These are phyloP conservation scores for Platygyra sinensis DNA, from an alignment of 64 coral and sea anemone genomes.

Conservation along the genomic window DNA sequence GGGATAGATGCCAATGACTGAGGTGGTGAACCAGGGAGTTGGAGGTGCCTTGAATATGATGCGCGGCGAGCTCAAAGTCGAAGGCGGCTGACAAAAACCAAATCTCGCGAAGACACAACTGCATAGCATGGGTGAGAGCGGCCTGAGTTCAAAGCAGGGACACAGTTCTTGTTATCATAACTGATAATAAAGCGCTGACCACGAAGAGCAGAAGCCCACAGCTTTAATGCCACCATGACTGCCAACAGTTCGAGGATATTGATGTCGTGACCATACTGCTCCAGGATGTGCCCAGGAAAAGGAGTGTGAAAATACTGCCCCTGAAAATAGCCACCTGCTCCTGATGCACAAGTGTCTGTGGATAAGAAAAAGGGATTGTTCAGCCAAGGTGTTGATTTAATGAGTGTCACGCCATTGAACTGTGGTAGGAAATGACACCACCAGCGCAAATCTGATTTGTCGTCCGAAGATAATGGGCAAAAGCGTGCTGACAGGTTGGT, in stretches of 20 bases:
- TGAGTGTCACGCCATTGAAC: slow-evolving; percentile 20
- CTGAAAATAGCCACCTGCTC: too few species aligned
- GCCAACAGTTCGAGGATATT: too few species aligned
- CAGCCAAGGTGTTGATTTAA: slow-evolving; percentile 17
- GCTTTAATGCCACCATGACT: too few species aligned
- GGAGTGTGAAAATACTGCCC: too few species aligned
- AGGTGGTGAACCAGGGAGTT: slow-evolving; percentile 21
- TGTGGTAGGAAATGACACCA: slow-evolving; percentile 6
- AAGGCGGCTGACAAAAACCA: too few species aligned
- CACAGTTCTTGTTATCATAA: not conserved
- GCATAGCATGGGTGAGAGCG: too few species aligned
- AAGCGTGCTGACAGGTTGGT: not conserved
- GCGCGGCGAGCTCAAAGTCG: not conserved
- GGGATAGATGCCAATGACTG: slow-evolving; percentile 11
- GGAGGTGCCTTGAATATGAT: not conserved
- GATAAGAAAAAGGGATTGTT: not conserved
- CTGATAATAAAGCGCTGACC: not conserved
- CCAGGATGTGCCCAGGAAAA: too few species aligned
- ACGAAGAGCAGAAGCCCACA: too few species aligned
- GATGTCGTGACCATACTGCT: too few species aligned
- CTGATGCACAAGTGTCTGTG: not conserved
- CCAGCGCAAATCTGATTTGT: not conserved
- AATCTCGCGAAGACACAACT: too few species aligned
- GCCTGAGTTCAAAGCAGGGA: not conserved
- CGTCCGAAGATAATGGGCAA: too few species aligned